Evolutionary conservation across 1,140 invertebrate genomes (phyloP).

Genomic region (Xylocopa sonorina): DNA sequence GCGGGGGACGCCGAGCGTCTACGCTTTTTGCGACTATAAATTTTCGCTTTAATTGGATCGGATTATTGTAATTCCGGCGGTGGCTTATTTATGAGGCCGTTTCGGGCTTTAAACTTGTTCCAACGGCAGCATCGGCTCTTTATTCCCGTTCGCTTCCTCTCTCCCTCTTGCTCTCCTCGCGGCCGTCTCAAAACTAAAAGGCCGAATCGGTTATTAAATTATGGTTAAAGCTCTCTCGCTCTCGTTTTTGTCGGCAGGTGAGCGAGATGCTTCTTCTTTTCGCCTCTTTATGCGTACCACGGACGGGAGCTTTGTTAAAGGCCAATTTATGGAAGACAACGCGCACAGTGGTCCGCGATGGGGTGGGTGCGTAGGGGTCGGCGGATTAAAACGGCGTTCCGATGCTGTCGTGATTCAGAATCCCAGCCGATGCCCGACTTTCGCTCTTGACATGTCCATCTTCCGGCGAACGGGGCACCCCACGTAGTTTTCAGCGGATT

Average conservation of each 20-base stretch:
- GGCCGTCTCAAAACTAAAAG: constrained; percentile 62
- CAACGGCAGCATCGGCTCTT: constrained; percentile 41
- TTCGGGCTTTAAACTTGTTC: constrained; percentile 66
- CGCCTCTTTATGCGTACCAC: constrained; percentile 46
- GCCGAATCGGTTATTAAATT: constrained; percentile 77
- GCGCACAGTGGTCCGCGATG: neutral
- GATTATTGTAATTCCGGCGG: constrained; percentile 78
- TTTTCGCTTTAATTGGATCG: constrained; percentile 79
- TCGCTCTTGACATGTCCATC: constrained; percentile 46
- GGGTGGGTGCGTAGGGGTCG: neutral
- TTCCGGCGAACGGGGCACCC: neutral
- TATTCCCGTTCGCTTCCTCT: constrained; percentile 57
- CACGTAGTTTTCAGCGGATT: neutral
- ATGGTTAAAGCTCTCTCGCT: constrained; percentile 64
- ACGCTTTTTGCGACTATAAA: constrained; percentile 78
- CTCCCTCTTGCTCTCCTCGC: constrained; percentile 52
- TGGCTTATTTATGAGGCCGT: constrained; percentile 75
- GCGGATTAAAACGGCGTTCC: constrained; percentile 15
- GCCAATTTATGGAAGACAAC: constrained; percentile 57
- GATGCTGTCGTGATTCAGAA: constrained; percentile 27
- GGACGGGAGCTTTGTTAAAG: constrained; percentile 55
- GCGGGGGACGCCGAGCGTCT: constrained; percentile 37
- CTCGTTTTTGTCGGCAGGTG: constrained; percentile 69
- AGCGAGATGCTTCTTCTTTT: constrained; percentile 37
- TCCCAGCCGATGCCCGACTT: constrained; percentile 22